Evolutionary conservation across 2,113 vertebrate genomes (phyloP).

Genomic region (Leptocoma aspasia): DNA sequence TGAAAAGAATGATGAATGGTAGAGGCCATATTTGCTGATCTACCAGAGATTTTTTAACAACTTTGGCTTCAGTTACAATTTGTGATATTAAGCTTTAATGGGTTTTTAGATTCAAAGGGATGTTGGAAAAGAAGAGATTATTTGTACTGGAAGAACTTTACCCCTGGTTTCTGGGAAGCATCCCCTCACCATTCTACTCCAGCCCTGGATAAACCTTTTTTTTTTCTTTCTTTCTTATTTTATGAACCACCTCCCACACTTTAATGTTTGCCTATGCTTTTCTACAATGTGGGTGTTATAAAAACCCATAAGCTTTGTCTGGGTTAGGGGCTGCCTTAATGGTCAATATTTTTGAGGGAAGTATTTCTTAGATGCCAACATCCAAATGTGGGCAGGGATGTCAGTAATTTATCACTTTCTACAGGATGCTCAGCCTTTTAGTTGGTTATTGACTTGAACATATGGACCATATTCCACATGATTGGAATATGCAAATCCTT

Average conservation of each 20-base stretch:
- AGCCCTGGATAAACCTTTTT: neutral
- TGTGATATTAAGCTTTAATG: constrained; percentile 10
- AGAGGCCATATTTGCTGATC: neutral
- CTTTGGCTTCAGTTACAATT: neutral
- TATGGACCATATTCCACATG: neutral
- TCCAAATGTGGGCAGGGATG: neutral
- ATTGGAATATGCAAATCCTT: neutral
- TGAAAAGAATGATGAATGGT: constrained; percentile 6
- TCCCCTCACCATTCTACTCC: neutral
- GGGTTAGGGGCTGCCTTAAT: neutral
- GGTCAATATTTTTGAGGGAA: neutral
- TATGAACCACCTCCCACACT: neutral
- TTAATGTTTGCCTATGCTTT: neutral
- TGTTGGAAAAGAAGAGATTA: neutral
- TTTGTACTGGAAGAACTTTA: constrained; percentile 8
- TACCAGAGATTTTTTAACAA: neutral
- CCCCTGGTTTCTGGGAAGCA: neutral
- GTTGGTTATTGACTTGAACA: neutral
- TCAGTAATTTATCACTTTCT: neutral
- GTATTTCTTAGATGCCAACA: neutral
- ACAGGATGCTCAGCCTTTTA: neutral
- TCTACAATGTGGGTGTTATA: neutral
- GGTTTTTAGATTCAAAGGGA: neutral
- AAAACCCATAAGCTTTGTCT: neutral
- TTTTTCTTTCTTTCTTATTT: neutral